Evolutionary conservation across 2,113 vertebrate genomes (phyloP), one percentile per base, ranked within the genome.

Genomic region (Lethenteron camtschaticum): DNA sequence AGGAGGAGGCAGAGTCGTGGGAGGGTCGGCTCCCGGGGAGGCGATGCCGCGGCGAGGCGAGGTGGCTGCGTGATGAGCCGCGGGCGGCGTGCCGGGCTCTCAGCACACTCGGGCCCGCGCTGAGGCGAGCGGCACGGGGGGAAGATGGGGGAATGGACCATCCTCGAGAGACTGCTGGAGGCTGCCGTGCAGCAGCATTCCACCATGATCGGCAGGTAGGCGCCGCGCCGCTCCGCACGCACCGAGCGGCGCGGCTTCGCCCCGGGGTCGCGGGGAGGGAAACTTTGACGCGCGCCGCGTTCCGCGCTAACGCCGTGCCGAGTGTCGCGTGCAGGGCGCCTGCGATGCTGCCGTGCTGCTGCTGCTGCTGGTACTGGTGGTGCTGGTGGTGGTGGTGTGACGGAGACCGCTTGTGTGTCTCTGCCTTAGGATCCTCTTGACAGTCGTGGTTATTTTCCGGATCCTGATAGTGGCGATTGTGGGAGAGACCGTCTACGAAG

Each of bases 391-490:
- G 6, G 41, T 41, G 41, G 41, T 41, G 41, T 41, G 41, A 41
- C 41, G 41, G 41, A 41, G 41, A 41, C 41, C 41, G 41, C 41
- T 41, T 16, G 18, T 60, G 20, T 11, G 14, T 75, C 57, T 76
- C 72, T 75, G 57, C 72, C 56, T 71, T 69, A 90, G 87, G 80
- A 90, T 90, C 76, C 80, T 90, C 73, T 81, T 90, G 77, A 90
- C 87, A 0, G 87, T 90, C 55, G 87, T 90, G 71, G 87, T 90
- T 57, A 90, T 90, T 73, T 90, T 90, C 79, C 86, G 87, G 18
- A 90, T 90, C 76, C 78, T 90, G 4, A 88, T 90, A 2, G 87
- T 90, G 72, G 87, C 87, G 70, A 89, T 90, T 2, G 87, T 90
- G 1, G 87, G 87, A 0, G 87, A 90, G 81, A 90, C 87, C 0